Base-by-base conservation (phyloP, 2,113 vertebrate genomes). In the Austrofundulus limnaeus region DNA sequence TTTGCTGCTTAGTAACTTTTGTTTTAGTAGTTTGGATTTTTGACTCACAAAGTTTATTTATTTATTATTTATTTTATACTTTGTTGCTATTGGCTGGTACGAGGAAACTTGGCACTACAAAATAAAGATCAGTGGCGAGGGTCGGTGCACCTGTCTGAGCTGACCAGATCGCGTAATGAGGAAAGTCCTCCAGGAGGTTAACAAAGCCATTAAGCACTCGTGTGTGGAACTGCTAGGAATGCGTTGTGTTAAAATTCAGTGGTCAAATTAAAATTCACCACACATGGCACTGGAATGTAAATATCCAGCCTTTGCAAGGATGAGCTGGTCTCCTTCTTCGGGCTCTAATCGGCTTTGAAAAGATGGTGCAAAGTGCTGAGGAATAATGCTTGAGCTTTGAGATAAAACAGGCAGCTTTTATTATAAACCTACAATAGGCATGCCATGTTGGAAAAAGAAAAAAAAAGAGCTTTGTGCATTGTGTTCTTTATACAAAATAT, bases 141-240 rank as follows among this genome's bases (percentile, higher is more conserved):
- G 81, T 82, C 64, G 70, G 63, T 69, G 75, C 81, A 88, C 79
- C 87, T 84, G 80, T 88, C 89, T 80, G 83, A 86, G 78, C 68
- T 85, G 83, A 89, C 85, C 88, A 78, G 76, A 82, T 81, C 77
- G 85, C 81, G 84, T 88, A 86, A 89, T 83, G 80, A 89, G 74
- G 65, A 81, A 25, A 77, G 81, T 90, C 84, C 85, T 83, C 59
- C 37, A 64, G 82, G 85, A 84, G 75, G 84, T 77, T 85, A 85
- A 83, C 70, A 61, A 85, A 87, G 74, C 80, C 79, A 80, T 88
- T 81, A 87, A 72, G 78, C 76, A 53, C 61, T 88, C 72, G 51
- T 84, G 83, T 81, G 85, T 83, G 80, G 87, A 89, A 84, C 67
- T 61, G 73, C 83, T 20, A 57, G 77, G 79, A 85, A 83, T 72